Base-by-base conservation (phyloP, 2,113 vertebrate genomes). In the Cervus canadensis region DNA sequence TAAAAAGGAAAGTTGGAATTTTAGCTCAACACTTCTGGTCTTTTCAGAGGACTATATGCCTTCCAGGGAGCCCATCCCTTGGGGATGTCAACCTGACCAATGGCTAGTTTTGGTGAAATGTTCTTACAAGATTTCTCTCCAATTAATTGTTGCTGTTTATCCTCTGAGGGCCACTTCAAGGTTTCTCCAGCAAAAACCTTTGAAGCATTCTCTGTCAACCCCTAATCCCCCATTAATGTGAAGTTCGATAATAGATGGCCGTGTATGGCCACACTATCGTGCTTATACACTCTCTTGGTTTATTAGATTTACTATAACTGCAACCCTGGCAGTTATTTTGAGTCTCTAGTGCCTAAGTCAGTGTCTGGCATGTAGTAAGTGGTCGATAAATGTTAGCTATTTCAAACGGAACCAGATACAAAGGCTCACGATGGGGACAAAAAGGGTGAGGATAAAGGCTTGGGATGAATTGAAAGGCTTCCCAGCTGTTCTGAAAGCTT, bases 161-260 rank as follows among this genome's bases (percentile, higher is more conserved):
- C 21, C 96, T 97, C n/a, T 81, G 57, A 45, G 83, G 67, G 1
- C n/a, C 50, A 36, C 50, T 96, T 94, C 64, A 43, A 15, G 6
- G 9, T 97, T 95, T 76, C 89, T 74, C 33, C 43, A 74, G n/a
- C n/a, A 76, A 81, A 93, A 89, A 64, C 76, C 36, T 87, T 60
- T 40, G 95, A 97, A n/a, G n/a, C 25, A 79, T 84, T 83, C 62
- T 96, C 48, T 79, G 48, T 93, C 74, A 79, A 94, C 40, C 36
- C 78, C 7, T 16, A 82, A 16, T 21, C 19, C 71, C 15, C 45
- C 36, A 86, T 91, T 93, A 76, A 50, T 33, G 43, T 64, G 50
- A 79, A 94, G 83, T 36, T 30, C 0, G 2, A 40, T 50, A 52
- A 52, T 64, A 82, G 90, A 85, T 57, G 52, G 52, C 28, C 21